Conservation (phyloP, 2,113 vertebrate species). For the Tapirus terrestris region DNA sequence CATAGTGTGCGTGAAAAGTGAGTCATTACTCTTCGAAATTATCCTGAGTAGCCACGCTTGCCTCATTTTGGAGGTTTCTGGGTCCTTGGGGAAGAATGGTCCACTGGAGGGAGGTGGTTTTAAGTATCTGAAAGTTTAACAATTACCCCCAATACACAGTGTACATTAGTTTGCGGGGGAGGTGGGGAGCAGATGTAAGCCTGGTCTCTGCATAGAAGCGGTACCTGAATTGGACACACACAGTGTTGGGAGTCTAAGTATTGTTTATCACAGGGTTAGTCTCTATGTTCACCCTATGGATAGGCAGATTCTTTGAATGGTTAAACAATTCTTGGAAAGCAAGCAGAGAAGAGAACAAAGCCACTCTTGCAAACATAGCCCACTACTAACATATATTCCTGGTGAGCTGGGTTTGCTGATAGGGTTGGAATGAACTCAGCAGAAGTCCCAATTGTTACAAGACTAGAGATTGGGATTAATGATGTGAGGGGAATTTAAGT, state of each 20-base stretch:
- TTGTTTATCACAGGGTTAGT: neutral
- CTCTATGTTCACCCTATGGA: neutral
- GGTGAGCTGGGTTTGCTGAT: neutral
- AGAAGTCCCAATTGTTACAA: neutral
- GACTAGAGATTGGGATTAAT: neutral
- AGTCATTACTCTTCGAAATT: neutral
- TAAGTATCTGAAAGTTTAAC: neutral
- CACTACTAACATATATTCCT: too few relatives aligned
- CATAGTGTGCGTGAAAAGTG: too few relatives aligned
- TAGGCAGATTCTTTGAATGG: neutral
- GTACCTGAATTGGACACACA: too few relatives aligned
- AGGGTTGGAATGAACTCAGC: neutral
- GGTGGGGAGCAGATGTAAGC: neutral
- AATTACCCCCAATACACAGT: neutral
- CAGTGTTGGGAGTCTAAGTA: neutral
- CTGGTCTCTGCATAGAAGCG: neutral
- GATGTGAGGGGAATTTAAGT: neutral
- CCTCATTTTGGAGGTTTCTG: neutral
- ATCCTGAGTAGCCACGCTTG: neutral
- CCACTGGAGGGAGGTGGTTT: neutral
- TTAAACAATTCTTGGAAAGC: neutral
- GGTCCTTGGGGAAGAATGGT: neutral
- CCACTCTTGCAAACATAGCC: neutral
- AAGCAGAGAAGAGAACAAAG: neutral
- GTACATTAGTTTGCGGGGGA: neutral